Base-by-base conservation (phyloP, 1,140 invertebrate species). In the Micrasema longulum region DNA sequence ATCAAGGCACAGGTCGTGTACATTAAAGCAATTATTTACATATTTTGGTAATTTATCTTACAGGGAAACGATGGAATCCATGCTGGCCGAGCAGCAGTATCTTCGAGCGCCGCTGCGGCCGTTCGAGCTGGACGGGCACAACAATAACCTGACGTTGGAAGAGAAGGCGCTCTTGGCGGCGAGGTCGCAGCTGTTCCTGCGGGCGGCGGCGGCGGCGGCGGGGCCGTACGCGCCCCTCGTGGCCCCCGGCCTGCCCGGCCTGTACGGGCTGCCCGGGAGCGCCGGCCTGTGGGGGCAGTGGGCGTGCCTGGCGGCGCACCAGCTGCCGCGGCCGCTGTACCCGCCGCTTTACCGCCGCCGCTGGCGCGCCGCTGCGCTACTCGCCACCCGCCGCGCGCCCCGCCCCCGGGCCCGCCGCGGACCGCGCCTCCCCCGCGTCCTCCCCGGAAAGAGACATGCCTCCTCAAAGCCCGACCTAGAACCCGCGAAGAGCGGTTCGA, bases 41-140 rank as follows among this genome's bases (percentile, higher is more conserved):
- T n/a, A 14, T 14, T 45, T 45, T 2, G 18, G 16, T 22, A 2
- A 22, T 22, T 3, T 43, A n/a, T 52, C 80, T 85, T 85, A 77
- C 87, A 93, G 91, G 83, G 91, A 93, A 81, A 93, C 91, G 22
- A 93, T 93, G 92, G 91, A 93, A 79, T 92, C 91, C 12, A 92
- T 93, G 91, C 77, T 93, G 69, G 91, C 90, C 12, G 92, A 93
- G 78, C 91, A 92, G 79, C 91, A 92, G 71, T 89, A 91, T 70
- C 80, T 92, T 68, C 88, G 91, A 52, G 91, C 91, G 67, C 91
- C 91, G 0, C 83, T 92, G 43, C 87, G 91, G 38, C 90, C 91
- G 1, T 93, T 92, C 79, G 91, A 92, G 69, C 83, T 92, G 78
- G 91, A 93, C 71, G 85, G 89, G 63, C 88, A 91, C 80, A 85